Percentiles rank a stretch among this genome's conserved stretches.
Evolutionary conservation across 2,797 vertebrate genomes (phyloP).

Genomic region (Pseudotriccus pelzelni): DNA sequence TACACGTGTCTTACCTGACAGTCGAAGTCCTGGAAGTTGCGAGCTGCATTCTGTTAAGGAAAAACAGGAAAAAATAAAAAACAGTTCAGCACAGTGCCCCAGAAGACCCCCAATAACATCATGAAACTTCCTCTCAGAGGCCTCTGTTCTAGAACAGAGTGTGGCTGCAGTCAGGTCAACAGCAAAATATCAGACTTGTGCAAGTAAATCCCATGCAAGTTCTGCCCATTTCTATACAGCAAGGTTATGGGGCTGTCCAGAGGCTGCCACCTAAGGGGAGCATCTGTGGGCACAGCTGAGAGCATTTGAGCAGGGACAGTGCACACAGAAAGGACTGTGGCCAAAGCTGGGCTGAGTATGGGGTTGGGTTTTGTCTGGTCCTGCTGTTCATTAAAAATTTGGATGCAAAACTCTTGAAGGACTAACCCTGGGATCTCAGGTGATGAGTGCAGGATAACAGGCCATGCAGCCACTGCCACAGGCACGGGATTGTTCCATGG

Average conservation of each 20-base stretch:
- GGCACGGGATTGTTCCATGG: rapidly evolving
- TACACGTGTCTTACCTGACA: conserved; percentile 84
- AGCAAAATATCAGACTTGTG: rapidly evolving
- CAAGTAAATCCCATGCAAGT: background rate
- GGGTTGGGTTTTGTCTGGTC: background rate
- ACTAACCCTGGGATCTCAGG: background rate
- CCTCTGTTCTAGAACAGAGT: background rate
- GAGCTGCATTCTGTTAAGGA: conserved; percentile 84
- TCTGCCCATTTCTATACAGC: background rate
- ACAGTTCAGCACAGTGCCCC: conserved; percentile 6
- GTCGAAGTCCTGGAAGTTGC: conserved; percentile 93
- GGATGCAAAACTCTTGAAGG: background rate
- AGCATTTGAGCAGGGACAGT: background rate
- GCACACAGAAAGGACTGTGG: background rate
- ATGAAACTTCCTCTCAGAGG: background rate
- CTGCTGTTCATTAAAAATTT: background rate
- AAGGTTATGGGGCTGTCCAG: background rate
- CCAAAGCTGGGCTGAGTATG: background rate
- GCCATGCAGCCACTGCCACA: background rate
- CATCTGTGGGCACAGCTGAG: background rate
- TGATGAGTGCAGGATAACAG: background rate
- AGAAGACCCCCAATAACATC: background rate
- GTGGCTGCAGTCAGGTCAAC: background rate
- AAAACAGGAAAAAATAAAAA: conserved; percentile 1
- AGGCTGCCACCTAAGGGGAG: background rate